Evolutionary conservation across 2,113 vertebrate species (phyloP).

Genomic region (Bubo scandiacus): DNA sequence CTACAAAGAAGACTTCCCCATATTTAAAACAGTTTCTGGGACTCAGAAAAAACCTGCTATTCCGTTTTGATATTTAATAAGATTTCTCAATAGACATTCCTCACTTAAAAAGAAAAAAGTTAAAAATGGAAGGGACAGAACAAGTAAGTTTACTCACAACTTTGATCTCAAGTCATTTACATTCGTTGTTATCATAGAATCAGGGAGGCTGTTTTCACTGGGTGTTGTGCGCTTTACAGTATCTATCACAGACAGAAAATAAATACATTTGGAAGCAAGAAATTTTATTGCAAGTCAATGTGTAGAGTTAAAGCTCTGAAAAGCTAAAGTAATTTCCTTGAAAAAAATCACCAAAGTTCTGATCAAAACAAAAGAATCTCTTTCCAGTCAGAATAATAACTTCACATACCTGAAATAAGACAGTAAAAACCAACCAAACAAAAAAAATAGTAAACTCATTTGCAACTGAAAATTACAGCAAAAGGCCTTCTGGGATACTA

Average conservation of each 20-base stretch:
- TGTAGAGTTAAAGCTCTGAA: conserved; percentile 24
- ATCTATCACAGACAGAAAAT: conserved; percentile 42
- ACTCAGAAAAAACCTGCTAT: conserved; percentile 27
- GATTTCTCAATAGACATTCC: conserved; percentile 58
- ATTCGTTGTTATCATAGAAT: background rate
- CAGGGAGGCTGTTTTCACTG: conserved; percentile 21
- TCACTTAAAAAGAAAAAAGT: conserved; percentile 31
- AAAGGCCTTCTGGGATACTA: background rate
- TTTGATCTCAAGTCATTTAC: conserved; percentile 58
- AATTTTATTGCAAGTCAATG: background rate
- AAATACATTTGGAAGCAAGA: conserved; percentile 21
- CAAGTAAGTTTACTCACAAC: conserved; percentile 8
- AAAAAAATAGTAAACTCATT: background rate
- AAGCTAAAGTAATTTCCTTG: conserved; percentile 19
- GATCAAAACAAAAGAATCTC: background rate
- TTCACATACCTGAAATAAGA: background rate
- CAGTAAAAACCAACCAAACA: background rate
- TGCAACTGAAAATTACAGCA: background rate
- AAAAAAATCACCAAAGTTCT: conserved; percentile 22
- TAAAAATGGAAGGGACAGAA: conserved; percentile 38
- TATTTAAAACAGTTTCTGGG: conserved; percentile 69
- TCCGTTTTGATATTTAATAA: conserved; percentile 69
- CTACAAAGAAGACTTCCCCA: conserved; percentile 57
- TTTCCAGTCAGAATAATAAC: background rate
- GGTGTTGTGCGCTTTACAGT: conserved; percentile 16